Evolutionary conservation across 2,797 vertebrate genomes (phyloP).

Genomic region (Alca torda): DNA sequence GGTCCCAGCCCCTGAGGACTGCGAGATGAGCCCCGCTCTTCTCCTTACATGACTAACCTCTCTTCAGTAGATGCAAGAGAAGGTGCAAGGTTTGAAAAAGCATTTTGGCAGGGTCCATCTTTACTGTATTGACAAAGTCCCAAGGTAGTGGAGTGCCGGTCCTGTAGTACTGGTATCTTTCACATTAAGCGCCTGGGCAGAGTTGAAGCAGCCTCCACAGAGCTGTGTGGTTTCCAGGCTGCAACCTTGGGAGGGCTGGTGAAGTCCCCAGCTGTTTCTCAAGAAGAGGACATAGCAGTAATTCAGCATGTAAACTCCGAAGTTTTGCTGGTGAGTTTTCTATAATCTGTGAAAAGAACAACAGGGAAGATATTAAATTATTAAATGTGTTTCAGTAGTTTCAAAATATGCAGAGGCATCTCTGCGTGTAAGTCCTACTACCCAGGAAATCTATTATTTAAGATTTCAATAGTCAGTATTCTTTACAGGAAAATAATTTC

Average conservation of each 20-base stretch:
- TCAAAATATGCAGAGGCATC: neutral
- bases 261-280: neutral
- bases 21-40: accelerated
- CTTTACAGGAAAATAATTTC: neutral
- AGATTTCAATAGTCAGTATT: neutral
- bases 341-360: neutral
- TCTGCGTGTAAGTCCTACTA: neutral
- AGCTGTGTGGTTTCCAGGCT: neutral
- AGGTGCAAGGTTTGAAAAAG: neutral
- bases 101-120: neutral
- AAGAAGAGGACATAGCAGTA: neutral
- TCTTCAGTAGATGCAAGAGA: neutral
- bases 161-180: neutral
- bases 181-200: neutral
- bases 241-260: neutral
- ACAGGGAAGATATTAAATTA: neutral
- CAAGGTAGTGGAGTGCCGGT: neutral
- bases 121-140: neutral
- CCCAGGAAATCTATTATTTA: neutral
- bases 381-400: neutral
- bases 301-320: neutral
- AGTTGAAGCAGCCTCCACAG: neutral
- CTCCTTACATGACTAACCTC: neutral
- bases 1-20: neutral
- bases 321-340: neutral